Base-by-base conservation (phyloP, 2,797 vertebrate genomes). In the Pitangus sulphuratus region DNA sequence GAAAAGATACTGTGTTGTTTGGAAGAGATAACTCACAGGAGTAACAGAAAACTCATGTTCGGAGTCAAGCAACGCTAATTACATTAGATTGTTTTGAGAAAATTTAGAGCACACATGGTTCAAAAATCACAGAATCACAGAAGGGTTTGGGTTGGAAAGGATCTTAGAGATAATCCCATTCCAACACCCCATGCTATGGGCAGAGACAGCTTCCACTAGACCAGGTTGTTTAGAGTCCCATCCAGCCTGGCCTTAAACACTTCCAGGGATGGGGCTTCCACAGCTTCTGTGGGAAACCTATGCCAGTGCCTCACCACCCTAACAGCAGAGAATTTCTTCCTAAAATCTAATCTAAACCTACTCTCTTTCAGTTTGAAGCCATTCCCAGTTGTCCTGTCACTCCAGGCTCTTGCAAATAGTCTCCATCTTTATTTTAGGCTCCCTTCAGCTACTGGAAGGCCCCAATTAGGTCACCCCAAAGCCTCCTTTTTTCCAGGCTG, bases 321-420 rank as follows among this genome's bases (percentile, higher is more conserved):
- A 31, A 61, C 1, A 48, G 15, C 1, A 2, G 60, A 68, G 11
- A 47, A 16, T 61, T 54, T 75, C 25, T 68, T 48, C 15, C 12
- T 42, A 28, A 16, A n/a, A 8, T 5, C 31, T 24, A 4, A 75
- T 10, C 5, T 44, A 42, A 69, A 24, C 15, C 6, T 42, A 42
- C 21, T 35, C 1, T 48, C 14, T 75, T 12, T 28, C 18, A 24
- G 15, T 42, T 0, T 28, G 26, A 69, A 69, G 8, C 7, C n/a
- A 50, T 8, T 33, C 1, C 14, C 4, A 11, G 8, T 22, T 15
- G 8, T 7, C 5, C 30, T 45, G 10, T 12, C 3, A 1, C 21
- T 35, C 39, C 51, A 89, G 6, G 3, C 10, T 33, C 33, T 18
- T 16, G 9, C 21, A 33, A 64, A 57, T 13, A 15, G 12, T 6